Evolutionary conservation across 2,113 vertebrate genomes (phyloP).

Genomic region (Tachysurus fulvidraco): DNA sequence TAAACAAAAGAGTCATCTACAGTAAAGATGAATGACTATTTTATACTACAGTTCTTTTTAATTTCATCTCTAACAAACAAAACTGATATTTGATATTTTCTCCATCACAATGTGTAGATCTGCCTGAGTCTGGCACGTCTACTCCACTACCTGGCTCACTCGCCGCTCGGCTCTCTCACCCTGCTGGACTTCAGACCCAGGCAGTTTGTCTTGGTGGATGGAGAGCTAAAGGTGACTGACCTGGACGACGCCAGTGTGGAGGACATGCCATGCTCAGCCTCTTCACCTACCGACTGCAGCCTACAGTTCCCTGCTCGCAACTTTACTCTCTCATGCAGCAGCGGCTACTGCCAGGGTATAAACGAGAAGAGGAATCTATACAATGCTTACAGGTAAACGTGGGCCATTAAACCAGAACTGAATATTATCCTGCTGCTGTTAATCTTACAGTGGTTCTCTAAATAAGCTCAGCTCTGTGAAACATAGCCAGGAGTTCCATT

Average conservation of each 20-base stretch:
- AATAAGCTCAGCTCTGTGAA: neutral
- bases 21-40: neutral
- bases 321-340: conserved; percentile 81
- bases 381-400: conserved; percentile 83
- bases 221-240: conserved; percentile 86
- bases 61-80: neutral
- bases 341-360: conserved; percentile 80
- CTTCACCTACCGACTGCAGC: conserved; percentile 69
- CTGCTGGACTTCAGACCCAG: conserved; percentile 88
- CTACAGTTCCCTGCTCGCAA: conserved; percentile 87
- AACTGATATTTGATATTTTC: neutral
- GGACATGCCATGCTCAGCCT: conserved; percentile 74
- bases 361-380: conserved; percentile 90
- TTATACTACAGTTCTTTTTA: neutral
- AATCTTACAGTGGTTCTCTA: neutral
- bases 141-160: conserved; percentile 86
- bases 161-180: conserved; percentile 84
- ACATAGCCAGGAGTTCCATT: neutral
- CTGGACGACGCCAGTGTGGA: conserved; percentile 84
- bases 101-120: conserved; percentile 65
- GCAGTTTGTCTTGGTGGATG: conserved; percentile 85
- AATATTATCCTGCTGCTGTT: neutral
- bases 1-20: neutral
- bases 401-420: neutral
- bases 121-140: conserved; percentile 84